A percentile compares a stretch with the other conserved stretches of the same genome.
Evolutionary conservation across 2,113 vertebrate genomes (phyloP).

Genomic region (Oriolus oriolus): DNA sequence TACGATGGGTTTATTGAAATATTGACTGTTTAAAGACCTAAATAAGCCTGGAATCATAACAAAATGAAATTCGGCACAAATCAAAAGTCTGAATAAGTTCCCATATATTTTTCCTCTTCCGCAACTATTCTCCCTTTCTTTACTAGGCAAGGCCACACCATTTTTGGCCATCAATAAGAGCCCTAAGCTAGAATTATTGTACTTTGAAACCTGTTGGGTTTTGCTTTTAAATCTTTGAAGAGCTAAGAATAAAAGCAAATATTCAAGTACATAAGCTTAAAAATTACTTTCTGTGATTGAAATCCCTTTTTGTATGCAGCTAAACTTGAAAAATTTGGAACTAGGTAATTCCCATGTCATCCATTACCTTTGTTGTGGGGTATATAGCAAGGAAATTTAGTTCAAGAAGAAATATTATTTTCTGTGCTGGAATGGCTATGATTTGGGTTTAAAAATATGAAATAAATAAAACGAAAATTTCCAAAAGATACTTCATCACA

Average conservation of each 20-base stretch:
- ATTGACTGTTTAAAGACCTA: not conserved
- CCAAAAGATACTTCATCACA: not conserved
- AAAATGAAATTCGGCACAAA: not conserved
- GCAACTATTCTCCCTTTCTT: not conserved
- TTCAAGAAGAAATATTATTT: not conserved
- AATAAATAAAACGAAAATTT: not conserved
- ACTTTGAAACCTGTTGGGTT: not conserved
- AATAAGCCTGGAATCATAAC: not conserved
- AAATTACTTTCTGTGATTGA: not conserved
- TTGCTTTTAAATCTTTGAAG: not conserved
- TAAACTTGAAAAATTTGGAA: not conserved
- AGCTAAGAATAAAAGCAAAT: not conserved
- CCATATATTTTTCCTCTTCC: not conserved
- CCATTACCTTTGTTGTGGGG: not conserved
- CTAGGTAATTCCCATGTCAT: not conserved
- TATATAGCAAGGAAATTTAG: not conserved
- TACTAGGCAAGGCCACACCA: not conserved
- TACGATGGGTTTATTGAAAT: not conserved
- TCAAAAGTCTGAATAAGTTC: not conserved
- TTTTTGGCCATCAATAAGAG: not conserved
- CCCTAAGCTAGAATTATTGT: not conserved
- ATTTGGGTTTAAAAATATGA: not conserved
- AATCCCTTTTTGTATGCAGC: not conserved
- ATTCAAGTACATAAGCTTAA: not conserved
- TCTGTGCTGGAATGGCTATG: not conserved